These are phyloP conservation scores for Picus viridis DNA, from an alignment of 2,797 vertebrate genomes.

Conservation along the genomic window DNA sequence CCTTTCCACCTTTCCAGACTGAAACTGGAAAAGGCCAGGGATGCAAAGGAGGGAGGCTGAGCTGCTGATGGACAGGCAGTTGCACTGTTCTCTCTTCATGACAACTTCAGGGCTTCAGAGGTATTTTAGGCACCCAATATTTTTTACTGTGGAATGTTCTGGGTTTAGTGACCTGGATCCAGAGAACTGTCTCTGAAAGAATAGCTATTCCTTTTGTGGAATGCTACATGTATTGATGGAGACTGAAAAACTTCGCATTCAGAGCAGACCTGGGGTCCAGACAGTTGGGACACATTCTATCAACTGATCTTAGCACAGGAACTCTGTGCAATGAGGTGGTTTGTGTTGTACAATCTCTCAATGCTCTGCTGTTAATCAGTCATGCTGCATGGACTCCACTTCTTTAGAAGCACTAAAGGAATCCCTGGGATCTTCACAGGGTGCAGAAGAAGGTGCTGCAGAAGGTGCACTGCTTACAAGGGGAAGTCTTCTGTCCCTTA, in stretches of 20 bases:
- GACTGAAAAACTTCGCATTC: background rate
- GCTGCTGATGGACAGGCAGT: background rate
- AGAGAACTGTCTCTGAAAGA: background rate
- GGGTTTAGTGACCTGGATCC: background rate
- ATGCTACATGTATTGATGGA: rapidly evolving
- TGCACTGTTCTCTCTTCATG: background rate
- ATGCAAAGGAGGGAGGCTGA: background rate
- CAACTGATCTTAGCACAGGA: background rate
- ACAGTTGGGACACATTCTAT: rapidly evolving
- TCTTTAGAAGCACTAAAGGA: background rate
- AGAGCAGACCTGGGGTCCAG: background rate
- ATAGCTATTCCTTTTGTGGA: background rate
- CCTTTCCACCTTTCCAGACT: background rate
- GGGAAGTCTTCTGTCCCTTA: background rate
- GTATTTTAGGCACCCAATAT: background rate
- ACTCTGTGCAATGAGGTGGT: background rate
- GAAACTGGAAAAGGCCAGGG: background rate
- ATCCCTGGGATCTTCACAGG: background rate
- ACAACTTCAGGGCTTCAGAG: background rate
- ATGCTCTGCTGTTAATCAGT: background rate
- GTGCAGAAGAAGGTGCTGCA: background rate
- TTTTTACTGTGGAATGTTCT: background rate
- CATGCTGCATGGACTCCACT: background rate
- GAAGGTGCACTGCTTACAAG: rapidly evolving
- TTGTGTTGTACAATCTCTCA: background rate